phyloP scores from a whole-genome alignment of 2,113 vertebrate genomes.

The Columbina picui region DNA sequence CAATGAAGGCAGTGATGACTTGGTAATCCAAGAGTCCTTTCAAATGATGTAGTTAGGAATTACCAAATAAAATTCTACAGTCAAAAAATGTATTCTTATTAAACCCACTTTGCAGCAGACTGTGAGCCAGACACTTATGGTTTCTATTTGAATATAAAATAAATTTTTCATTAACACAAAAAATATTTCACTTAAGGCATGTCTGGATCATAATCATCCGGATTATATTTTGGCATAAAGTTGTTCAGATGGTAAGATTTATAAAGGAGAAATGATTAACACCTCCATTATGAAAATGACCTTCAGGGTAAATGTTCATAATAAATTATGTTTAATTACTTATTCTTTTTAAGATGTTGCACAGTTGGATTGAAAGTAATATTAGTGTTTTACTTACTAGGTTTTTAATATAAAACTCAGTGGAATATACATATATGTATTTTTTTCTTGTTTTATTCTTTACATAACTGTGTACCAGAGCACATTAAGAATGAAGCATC shows the following conservation, averaged over 20 bases:
- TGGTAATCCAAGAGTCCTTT: not conserved
- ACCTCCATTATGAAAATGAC: not conserved
- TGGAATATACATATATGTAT: not conserved
- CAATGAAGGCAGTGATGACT: not conserved
- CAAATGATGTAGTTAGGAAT: not conserved
- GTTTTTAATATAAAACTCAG: not conserved
- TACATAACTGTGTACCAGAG: not conserved
- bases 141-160: not conserved
- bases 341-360: not conserved
- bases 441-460: not conserved
- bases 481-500: not conserved
- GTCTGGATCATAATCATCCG: not conserved
- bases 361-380: not conserved
- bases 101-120: not conserved
- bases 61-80: not conserved
- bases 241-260: not conserved
- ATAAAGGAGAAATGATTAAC: not conserved
- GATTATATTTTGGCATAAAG: not conserved
- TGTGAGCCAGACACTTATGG: not conserved
- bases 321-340: not conserved
- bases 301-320: not conserved
- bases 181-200: not conserved
- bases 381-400: not conserved
- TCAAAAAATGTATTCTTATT: not conserved
- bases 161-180: not conserved